Conservation (phyloP, 1,140 invertebrate genomes). For the Leptonema lineaticorne region DNA sequence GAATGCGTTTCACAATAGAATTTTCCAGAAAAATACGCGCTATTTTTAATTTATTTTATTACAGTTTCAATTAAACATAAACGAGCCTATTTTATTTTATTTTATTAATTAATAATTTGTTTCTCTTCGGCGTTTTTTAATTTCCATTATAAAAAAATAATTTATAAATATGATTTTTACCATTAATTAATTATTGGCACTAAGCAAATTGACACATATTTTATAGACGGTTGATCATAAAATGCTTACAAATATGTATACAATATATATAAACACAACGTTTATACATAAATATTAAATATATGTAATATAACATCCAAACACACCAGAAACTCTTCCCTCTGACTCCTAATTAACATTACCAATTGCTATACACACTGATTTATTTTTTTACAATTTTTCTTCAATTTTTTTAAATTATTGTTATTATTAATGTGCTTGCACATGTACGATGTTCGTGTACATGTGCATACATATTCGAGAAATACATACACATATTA, state of each 20-base stretch:
- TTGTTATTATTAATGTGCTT: neutral
- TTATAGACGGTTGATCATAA: constrained; percentile 19
- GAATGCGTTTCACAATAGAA: too few species aligned
- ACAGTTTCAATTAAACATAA: too few species aligned
- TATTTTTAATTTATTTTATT: too few species aligned
- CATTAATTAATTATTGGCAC: constrained; percentile 24
- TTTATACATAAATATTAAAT: neutral
- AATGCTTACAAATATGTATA: neutral
- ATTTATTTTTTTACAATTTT: neutral
- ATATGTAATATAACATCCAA: too few species aligned
- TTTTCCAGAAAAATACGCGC: too few species aligned
- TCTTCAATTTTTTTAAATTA: too few species aligned
- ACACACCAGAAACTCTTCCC: constrained; percentile 18
- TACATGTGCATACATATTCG: neutral
- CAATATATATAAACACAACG: neutral
- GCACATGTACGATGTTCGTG: too few species aligned
- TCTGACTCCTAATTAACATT: constrained; percentile 30
- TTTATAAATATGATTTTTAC: neutral
- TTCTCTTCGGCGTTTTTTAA: constrained; percentile 19
- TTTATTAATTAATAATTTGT: too few species aligned
- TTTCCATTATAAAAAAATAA: constrained; percentile 10
- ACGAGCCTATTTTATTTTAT: too few species aligned
- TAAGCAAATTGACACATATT: constrained; percentile 31
- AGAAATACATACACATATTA: constrained; percentile 18
- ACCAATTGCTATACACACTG: constrained; percentile 34